Evolutionary conservation across 2,113 vertebrate genomes (phyloP).

Genomic region (Bufo bufo): DNA sequence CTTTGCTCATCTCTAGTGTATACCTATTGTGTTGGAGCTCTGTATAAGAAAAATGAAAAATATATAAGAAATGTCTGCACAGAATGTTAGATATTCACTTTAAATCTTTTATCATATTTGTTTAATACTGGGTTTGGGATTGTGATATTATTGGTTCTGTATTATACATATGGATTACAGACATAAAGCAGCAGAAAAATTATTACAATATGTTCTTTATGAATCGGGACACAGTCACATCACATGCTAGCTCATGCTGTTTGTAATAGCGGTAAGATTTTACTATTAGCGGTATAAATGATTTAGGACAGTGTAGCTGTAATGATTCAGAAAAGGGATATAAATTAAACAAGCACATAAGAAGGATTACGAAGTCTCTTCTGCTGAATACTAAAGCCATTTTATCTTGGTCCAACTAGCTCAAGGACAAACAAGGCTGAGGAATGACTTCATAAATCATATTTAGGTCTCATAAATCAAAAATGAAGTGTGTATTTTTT

Average conservation of each 20-base stretch:
- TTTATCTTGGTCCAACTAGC: slow-evolving; percentile 43
- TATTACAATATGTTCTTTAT: neutral
- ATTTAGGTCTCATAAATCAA: slow-evolving; percentile 47
- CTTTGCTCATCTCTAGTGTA: no score
- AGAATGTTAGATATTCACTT: neutral
- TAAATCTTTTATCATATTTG: neutral
- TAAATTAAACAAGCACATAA: slow-evolving; percentile 7
- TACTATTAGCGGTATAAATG: slow-evolving; percentile 5
- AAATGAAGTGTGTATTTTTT: slow-evolving; percentile 23
- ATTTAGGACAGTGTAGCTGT: neutral
- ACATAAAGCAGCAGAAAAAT: neutral
- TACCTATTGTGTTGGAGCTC: no score
- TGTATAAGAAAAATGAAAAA: no score
- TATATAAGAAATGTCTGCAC: no score
- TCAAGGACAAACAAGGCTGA: slow-evolving; percentile 44
- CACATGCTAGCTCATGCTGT: neutral
- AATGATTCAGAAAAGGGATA: neutral
- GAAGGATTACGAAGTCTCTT: slow-evolving; percentile 4
- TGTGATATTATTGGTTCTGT: neutral
- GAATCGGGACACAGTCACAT: neutral
- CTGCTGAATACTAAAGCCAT: slow-evolving; percentile 34
- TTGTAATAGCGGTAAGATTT: neutral
- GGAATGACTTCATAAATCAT: slow-evolving; percentile 45
- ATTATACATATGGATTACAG: neutral
- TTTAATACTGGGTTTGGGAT: neutral